Evolutionary conservation across 2,113 vertebrate species (phyloP), one percentile per base, ranked within the genome.

Genomic region (Perca flavescens): DNA sequence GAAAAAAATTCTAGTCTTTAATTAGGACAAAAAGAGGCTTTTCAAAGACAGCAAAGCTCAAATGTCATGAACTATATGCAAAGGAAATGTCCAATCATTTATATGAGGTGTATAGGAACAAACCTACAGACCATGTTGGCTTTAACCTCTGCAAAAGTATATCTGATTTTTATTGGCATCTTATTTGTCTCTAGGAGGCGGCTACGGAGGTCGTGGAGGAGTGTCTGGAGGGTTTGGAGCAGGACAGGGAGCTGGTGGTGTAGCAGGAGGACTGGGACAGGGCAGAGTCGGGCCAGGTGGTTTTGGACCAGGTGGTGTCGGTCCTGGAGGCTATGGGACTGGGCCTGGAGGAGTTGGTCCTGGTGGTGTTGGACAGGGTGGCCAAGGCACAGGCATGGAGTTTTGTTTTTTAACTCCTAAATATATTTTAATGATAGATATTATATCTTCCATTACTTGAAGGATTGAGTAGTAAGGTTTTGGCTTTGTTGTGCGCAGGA

Each of bases 261-360:
- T 74, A 28, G 85, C 77, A 67, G 84, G 80, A 85, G 86, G 85
- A 70, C 43, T 80, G 22, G 81, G 64, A 62, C 56, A 57, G 1
- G 80, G 80, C 0, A 77, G 82, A 57, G 46, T 61, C 2, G 88
- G 91, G 3, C 2, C 78, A 14, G 91, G 87, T 69, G 71, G 76
- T 60, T 88, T 85, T 77, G 88, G 88, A 40, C 84, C 72, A 57
- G 83, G 86, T 70, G 82, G 77, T 25, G 71, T 75, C 5, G 85
- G 88, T 22, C 8, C 79, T 79, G 85, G 85, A 74, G 76, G 80
- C 56, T 87, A 83, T 14, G 85, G 90, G 69, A 46, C 84, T 67
- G 75, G 89, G 15, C 34, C 60, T 74, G 79, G 83, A 79, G 88
- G 89, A 57, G 74, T 66, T 57, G 82, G 88, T 52, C 73, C 84